Evolutionary conservation across 2,113 vertebrate genomes (phyloP).

Genomic region (Melierax canorus): DNA sequence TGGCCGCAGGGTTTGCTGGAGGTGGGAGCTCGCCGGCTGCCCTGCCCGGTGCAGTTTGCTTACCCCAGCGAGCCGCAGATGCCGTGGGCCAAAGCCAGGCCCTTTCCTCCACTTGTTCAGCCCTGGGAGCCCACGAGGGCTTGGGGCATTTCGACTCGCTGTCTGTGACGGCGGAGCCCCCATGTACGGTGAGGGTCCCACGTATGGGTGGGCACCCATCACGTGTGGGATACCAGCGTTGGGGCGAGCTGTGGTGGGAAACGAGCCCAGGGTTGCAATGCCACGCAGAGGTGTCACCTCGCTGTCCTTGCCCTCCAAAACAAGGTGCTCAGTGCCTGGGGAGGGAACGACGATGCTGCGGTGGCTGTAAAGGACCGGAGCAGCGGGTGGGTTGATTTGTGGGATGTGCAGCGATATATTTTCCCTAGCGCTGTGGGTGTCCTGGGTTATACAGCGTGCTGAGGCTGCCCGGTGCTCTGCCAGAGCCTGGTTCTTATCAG

Average conservation of each 20-base stretch:
- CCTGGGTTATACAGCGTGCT: neutral
- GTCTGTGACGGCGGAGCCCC: neutral
- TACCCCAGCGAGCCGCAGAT: neutral
- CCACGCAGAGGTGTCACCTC: neutral
- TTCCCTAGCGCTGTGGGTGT: neutral
- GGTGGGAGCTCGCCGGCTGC: neutral
- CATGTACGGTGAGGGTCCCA: neutral
- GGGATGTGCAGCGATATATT: neutral
- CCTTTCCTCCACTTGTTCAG: neutral
- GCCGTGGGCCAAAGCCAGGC: neutral
- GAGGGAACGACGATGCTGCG: fast-evolving
- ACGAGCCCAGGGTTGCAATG: fast-evolving
- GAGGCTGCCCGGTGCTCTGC: neutral
- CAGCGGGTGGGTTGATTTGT: neutral
- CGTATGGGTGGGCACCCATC: neutral
- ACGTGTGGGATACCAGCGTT: neutral
- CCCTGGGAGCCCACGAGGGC: neutral
- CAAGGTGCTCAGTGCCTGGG: fast-evolving
- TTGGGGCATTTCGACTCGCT: neutral
- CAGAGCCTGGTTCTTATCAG: neutral
- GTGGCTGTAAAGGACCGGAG: neutral
- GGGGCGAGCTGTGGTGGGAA: neutral
- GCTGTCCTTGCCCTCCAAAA: neutral
- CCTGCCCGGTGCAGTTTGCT: neutral
- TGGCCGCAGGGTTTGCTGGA: fast-evolving